Evolutionary conservation across 2,888 invertebrate genomes (phyloP).

Genomic region (Drosophila subsilvestris): DNA sequence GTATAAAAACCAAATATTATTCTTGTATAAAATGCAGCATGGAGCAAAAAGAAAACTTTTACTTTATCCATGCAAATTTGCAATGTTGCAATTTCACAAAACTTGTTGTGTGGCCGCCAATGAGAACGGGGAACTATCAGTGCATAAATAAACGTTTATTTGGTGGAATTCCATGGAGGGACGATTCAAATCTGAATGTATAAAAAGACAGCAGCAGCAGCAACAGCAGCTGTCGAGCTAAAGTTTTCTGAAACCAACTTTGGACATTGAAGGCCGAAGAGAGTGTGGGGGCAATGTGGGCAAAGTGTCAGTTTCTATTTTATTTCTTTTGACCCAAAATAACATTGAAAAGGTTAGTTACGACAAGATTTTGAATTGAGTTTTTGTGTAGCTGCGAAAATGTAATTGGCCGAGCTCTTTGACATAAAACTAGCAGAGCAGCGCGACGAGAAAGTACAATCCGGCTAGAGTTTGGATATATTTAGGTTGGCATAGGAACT

Average conservation of each 20-base stretch:
- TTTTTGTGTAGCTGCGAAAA: background rate
- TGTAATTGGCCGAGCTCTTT: slow-evolving; percentile 9
- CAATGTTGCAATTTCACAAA: slow-evolving; percentile 17
- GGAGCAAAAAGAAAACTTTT: slow-evolving; percentile 2
- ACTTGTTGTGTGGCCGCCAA: background rate
- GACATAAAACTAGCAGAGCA: background rate
- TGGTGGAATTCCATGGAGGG: background rate
- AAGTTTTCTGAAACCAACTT: slow-evolving; percentile 26
- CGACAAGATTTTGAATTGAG: slow-evolving; percentile 17
- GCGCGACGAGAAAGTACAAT: no score
- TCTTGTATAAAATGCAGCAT: slow-evolving; percentile 19
- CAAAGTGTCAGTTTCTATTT: slow-evolving; percentile 9
- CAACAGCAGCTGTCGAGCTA: background rate
- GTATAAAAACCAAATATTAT: slow-evolving; percentile 1
- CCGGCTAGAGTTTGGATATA: no score
- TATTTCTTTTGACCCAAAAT: slow-evolving; percentile 5
- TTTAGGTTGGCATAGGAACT: no score
- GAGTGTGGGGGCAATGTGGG: background rate
- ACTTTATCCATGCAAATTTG: slow-evolving; percentile 21
- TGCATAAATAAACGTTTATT: slow-evolving; percentile 13
- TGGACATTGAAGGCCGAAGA: background rate
- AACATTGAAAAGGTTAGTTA: slow-evolving; percentile 30
- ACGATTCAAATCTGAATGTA: slow-evolving; percentile 21
- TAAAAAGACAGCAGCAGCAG: slow-evolving; percentile 22
- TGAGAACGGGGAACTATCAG: slow-evolving; percentile 5